Evolutionary conservation across 2,888 invertebrate genomes (phyloP).

Genomic region (Nomada goodeniana): DNA sequence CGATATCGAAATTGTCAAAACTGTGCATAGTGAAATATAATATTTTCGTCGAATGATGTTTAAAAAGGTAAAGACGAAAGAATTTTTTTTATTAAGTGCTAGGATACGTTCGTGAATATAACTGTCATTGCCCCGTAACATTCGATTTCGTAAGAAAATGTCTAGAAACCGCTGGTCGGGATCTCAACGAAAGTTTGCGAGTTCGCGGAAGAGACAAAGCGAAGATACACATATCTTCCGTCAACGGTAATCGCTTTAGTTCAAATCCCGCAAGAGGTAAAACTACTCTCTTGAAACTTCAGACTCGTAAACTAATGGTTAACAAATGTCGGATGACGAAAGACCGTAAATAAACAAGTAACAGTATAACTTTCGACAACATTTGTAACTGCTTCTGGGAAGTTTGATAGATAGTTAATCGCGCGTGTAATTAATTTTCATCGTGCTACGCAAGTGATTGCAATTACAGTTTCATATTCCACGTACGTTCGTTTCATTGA

Average conservation of each 20-base stretch:
- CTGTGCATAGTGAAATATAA: not conserved
- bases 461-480: no score
- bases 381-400: not conserved
- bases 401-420: no score
- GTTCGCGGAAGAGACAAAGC: constrained; percentile 15
- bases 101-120: not conserved
- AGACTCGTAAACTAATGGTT: not conserved
- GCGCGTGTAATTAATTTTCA: no score
- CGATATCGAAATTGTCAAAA: not conserved
- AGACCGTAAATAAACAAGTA: not conserved
- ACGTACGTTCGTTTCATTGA: no score
- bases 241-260: not conserved
- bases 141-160: constrained; percentile 9
- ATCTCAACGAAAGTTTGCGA: constrained; percentile 24
- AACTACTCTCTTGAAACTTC: constrained; percentile 11
- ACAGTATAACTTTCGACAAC: not conserved
- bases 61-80: not conserved
- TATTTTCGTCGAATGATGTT: not conserved
- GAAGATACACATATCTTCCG: constrained; percentile 18
- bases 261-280: constrained; percentile 13
- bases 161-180: constrained; percentile 7
- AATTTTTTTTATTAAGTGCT: not conserved
- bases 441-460: no score
- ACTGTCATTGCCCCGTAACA: not conserved
- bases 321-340: constrained; percentile 4